A percentile compares a stretch with the other conserved stretches of the same genome.
These are phyloP conservation scores for Drosophila ficusphila DNA, from an alignment of 1,140 invertebrate species.

Conservation along the genomic window DNA sequence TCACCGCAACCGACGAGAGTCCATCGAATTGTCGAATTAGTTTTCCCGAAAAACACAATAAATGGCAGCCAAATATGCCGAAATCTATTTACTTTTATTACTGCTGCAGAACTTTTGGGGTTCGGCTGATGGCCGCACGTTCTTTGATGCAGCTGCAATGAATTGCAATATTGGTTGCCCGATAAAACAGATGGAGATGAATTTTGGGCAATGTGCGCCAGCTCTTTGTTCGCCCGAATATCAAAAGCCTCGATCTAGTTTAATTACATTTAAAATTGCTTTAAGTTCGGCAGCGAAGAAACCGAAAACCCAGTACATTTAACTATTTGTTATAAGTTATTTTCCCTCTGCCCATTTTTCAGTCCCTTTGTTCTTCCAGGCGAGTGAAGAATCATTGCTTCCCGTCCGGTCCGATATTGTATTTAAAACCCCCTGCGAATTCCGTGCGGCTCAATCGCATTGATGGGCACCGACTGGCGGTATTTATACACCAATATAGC, in stretches of 20 bases:
- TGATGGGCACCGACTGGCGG: constrained; percentile 10
- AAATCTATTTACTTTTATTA: constrained; percentile 44
- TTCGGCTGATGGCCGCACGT: constrained; percentile 14
- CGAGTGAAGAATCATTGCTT: constrained; percentile 11
- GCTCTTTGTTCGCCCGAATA: background rate
- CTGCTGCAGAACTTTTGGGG: constrained; percentile 9
- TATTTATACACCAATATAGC: constrained; percentile 11
- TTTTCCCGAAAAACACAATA: constrained; percentile 32
- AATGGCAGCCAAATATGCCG: constrained; percentile 7
- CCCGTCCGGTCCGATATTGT: background rate
- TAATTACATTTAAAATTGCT: background rate
- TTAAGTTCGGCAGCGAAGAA: too few relatives aligned
- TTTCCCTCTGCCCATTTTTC: background rate
- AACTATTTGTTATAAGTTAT: background rate
- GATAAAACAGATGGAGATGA: constrained; percentile 8
- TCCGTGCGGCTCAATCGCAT: constrained; percentile 34
- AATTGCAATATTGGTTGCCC: constrained; percentile 36
- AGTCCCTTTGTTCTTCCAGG: constrained; percentile 35
- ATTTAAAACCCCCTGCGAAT: constrained; percentile 18
- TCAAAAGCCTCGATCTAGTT: background rate
- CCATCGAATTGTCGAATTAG: constrained; percentile 59
- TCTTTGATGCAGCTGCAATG: constrained; percentile 29
- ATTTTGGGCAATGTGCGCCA: too few relatives aligned
- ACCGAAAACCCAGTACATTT: too few relatives aligned
- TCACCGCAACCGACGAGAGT: constrained; percentile 47